Conservation (phyloP, 1,140 invertebrate species). For the Chironomus striatipennis region DNA sequence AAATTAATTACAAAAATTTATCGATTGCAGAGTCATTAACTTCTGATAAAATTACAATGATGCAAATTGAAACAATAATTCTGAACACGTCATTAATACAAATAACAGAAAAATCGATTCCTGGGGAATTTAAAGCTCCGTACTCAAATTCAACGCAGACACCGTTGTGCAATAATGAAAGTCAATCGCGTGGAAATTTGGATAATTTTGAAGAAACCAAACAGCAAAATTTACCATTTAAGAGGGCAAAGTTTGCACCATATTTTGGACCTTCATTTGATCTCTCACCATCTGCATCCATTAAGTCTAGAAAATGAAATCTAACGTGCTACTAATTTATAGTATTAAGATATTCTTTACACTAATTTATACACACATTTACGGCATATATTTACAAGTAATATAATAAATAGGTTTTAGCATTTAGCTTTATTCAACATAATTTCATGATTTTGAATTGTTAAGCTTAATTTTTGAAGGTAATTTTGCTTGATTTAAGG, state of each 20-base stretch:
- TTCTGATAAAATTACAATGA: neutral
- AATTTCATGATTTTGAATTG: too few species aligned
- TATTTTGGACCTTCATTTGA: neutral
- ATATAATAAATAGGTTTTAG: too few species aligned
- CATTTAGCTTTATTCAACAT: too few species aligned
- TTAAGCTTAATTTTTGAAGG: too few species aligned
- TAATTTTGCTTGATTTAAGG: too few species aligned
- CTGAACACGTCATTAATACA: neutral
- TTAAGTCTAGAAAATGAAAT: neutral
- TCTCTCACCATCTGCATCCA: neutral
- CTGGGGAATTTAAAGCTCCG: neutral
- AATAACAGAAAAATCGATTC: constrained; percentile 15
- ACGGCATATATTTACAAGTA: too few species aligned
- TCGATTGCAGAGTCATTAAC: neutral
- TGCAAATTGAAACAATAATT: constrained; percentile 13
- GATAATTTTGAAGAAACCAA: neutral
- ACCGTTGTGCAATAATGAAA: neutral
- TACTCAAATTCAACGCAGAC: neutral
- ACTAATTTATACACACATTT: neutral
- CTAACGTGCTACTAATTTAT: neutral
- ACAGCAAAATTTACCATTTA: neutral
- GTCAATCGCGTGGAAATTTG: neutral
- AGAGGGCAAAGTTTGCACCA: neutral
- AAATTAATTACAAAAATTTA: neutral
- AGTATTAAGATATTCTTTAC: neutral